A percentile compares a stretch with the other conserved stretches of the same genome.
These are phyloP conservation scores for Onychomys arenicola DNA, from an alignment of 2,797 vertebrate species.

Conservation along the genomic window DNA sequence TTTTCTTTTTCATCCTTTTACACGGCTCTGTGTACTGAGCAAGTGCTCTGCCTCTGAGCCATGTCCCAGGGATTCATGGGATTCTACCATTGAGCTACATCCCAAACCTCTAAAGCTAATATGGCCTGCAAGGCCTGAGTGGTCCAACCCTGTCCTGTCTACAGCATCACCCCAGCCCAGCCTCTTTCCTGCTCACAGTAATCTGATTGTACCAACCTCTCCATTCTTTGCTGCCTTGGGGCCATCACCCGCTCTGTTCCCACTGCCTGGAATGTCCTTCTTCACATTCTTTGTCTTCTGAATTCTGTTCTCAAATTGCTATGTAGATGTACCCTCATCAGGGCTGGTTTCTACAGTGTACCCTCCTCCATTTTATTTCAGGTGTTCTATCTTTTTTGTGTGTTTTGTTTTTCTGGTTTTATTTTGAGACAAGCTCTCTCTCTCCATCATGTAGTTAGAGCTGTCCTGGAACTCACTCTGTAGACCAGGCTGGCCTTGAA, in stretches of 20 bases:
- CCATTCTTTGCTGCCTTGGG: neutral
- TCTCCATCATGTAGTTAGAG: too few relatives aligned
- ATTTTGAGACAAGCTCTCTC: too few relatives aligned
- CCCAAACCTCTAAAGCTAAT: too few relatives aligned
- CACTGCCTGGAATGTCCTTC: neutral
- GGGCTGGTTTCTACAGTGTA: neutral
- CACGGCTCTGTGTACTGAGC: neutral
- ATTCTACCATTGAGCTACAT: neutral
- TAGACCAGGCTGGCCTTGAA: too few relatives aligned
- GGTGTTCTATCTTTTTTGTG: neutral
- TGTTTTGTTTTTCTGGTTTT: neutral
- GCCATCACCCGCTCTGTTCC: neutral
- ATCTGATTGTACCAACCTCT: neutral
- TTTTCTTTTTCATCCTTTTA: neutral
- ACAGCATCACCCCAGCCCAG: too few relatives aligned
- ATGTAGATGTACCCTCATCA: neutral
- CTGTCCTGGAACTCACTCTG: too few relatives aligned
- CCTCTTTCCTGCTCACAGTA: neutral
- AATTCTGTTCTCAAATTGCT: neutral
- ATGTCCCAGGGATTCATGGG: too few relatives aligned
- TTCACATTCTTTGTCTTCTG: neutral
- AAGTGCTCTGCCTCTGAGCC: neutral
- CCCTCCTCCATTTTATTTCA: neutral
- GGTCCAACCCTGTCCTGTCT: neutral
- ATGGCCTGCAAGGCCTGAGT: neutral